Evolutionary conservation across 2,797 vertebrate genomes (phyloP).

Genomic region (Sandelia bainsii): DNA sequence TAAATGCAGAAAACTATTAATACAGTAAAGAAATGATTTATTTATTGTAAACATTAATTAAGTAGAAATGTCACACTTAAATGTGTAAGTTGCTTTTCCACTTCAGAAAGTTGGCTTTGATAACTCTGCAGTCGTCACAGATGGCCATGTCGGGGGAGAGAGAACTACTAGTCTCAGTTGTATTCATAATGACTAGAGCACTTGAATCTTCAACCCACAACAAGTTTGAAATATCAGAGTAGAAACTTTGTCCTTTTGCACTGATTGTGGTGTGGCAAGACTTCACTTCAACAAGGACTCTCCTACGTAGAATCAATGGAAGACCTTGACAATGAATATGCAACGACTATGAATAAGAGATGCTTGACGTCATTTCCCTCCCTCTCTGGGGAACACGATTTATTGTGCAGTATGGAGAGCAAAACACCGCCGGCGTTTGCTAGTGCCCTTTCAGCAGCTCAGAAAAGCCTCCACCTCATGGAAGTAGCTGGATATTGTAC

Average conservation of each 20-base stretch:
- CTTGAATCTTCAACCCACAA: constrained; percentile 3
- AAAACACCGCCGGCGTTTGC: constrained; percentile 56
- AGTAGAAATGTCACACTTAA: background rate
- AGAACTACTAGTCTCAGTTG: background rate
- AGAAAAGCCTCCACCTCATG: constrained; percentile 50
- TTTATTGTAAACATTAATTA: background rate
- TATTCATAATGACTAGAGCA: background rate
- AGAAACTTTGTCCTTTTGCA: constrained; percentile 18
- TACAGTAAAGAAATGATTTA: background rate
- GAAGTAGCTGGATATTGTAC: constrained; percentile 43
- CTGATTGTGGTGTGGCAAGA: constrained; percentile 12
- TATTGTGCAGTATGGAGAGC: constrained; percentile 68
- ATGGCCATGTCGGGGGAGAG: background rate
- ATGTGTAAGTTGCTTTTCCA: constrained; percentile 1
- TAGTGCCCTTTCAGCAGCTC: constrained; percentile 60
- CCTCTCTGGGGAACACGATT: constrained; percentile 66
- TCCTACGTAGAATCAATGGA: constrained; percentile 40
- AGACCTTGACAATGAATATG: constrained; percentile 73
- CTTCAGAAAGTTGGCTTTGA: background rate
- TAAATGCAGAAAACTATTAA: background rate
- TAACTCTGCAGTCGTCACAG: background rate
- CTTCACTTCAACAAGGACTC: constrained; percentile 27
- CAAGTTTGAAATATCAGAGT: constrained; percentile 31
- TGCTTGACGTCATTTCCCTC: constrained; percentile 74
- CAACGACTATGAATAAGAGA: constrained; percentile 62